Evolutionary conservation across 2,113 vertebrate species (phyloP).

Genomic region (Perca flavescens): DNA sequence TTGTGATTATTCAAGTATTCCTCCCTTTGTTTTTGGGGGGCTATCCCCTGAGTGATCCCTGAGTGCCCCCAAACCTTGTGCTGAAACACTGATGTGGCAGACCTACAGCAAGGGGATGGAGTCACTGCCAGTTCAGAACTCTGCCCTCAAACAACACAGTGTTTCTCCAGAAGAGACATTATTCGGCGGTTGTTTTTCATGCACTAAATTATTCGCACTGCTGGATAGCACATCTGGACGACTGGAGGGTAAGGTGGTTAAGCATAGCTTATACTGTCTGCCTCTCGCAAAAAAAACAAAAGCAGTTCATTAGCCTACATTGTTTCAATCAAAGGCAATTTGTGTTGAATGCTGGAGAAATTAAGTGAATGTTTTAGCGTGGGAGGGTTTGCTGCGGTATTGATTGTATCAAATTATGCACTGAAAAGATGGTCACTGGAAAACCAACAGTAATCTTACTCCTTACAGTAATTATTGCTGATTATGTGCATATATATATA

Average conservation of each 20-base stretch:
- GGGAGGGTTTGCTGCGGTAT: constrained; percentile 51
- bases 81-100: constrained; percentile 82
- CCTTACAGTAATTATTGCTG: constrained; percentile 2
- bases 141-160: constrained; percentile 20
- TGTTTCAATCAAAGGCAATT: constrained; percentile 76
- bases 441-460: constrained; percentile 25
- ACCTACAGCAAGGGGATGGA: constrained; percentile 22
- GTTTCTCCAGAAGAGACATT: constrained; percentile 32
- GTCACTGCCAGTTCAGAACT: constrained; percentile 31
- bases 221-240: constrained; percentile 78
- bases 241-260: constrained; percentile 67
- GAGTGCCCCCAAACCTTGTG: constrained; percentile 9
- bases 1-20: constrained; percentile 35
- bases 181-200: constrained; percentile 46
- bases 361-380: constrained; percentile 53
- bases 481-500: background rate
- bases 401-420: constrained; percentile 66
- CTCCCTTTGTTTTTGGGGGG: background rate
- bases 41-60: constrained; percentile 18
- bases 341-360: constrained; percentile 59
- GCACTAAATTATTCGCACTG: constrained; percentile 60
- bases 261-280: constrained; percentile 51
- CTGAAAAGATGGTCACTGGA: constrained; percentile 43
- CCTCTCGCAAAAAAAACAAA: constrained; percentile 68
- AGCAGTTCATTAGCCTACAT: constrained; percentile 72